phyloP scores from a whole-genome alignment of 1,140 invertebrate species.

The Drosophila auraria region DNA sequence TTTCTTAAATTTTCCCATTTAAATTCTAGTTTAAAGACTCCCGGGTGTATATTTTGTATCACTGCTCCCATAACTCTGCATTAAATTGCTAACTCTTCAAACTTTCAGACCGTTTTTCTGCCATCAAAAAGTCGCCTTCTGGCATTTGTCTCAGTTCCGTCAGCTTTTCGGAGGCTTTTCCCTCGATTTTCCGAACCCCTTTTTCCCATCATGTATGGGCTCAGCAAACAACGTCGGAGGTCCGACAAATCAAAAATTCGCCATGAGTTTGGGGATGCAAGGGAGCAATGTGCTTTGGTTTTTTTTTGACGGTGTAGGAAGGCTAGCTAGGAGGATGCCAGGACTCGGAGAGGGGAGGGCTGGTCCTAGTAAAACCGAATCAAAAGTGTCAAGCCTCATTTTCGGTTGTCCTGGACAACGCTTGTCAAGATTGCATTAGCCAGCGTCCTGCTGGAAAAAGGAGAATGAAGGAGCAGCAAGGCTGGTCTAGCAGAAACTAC shows the following conservation, averaged over 20 bases:
- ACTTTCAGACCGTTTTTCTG: conserved; percentile 2
- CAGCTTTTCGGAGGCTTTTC: conserved; percentile 13
- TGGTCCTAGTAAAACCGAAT: conserved; percentile 61
- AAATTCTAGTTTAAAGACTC: conserved; percentile 2
- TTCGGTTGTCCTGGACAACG: conserved; percentile 58
- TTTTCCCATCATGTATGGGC: conserved; percentile 29
- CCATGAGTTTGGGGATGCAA: conserved; percentile 23
- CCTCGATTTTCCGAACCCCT: background rate
- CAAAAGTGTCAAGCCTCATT: conserved; percentile 81
- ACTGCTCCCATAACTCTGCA: conserved; percentile 1
- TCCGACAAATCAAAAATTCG: conserved; percentile 68
- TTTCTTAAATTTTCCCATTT: background rate
- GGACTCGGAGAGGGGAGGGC: background rate
- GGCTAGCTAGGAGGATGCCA: too few relatives aligned
- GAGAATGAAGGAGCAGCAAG: background rate
- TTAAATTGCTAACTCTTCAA: background rate
- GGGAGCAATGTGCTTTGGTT: conserved; percentile 3
- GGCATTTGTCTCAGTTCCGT: conserved; percentile 43
- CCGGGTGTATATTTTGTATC: conserved; percentile 7
- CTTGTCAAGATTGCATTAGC: conserved; percentile 80
- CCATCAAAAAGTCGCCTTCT: conserved; percentile 62
- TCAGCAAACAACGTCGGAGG: conserved; percentile 50
- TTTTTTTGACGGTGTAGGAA: background rate
- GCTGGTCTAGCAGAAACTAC: background rate
- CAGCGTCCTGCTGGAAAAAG: conserved; percentile 24